Evolutionary conservation across 2,888 invertebrate species (phyloP).

Genomic region (Apotomis turbidana): DNA sequence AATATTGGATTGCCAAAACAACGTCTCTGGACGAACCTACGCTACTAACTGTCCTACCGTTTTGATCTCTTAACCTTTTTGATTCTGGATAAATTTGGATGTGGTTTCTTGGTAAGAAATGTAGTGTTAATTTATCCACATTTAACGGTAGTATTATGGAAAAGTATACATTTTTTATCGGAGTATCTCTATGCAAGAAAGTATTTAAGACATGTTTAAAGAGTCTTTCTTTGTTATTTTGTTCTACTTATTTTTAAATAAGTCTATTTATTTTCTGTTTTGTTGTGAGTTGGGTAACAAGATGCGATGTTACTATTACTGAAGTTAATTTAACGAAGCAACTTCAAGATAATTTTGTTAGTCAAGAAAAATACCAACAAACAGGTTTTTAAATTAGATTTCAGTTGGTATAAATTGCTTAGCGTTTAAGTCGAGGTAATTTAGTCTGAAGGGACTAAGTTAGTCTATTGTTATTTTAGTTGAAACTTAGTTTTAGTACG

Average conservation of each 20-base stretch:
- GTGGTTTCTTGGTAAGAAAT: too few species aligned
- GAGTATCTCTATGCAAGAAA: too few species aligned
- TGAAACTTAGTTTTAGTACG: constrained; percentile 12
- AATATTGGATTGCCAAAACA: too few species aligned
- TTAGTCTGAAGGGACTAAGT: constrained; percentile 20
- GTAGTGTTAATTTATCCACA: too few species aligned
- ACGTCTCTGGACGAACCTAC: too few species aligned
- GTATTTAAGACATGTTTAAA: not conserved
- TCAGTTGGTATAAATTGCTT: constrained; percentile 9
- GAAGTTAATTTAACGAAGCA: not conserved
- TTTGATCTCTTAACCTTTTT: too few species aligned
- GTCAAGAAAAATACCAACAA: not conserved
- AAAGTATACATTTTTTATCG: too few species aligned
- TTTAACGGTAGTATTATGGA: too few species aligned
- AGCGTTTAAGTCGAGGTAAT: constrained; percentile 12
- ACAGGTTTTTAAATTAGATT: constrained; percentile 14
- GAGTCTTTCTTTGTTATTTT: too few species aligned
- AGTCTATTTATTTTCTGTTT: not conserved
- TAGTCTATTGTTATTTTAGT: constrained; percentile 19
- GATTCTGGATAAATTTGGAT: too few species aligned
- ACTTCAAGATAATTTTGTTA: not conserved
- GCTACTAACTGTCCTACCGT: too few species aligned
- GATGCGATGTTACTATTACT: not conserved
- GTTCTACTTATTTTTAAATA: not conserved
- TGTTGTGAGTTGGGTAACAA: not conserved